Percentiles rank a stretch among this genome's conserved stretches.
phyloP scores from a whole-genome alignment of 2,797 vertebrate species.

The Sebastes trivittatus region DNA sequence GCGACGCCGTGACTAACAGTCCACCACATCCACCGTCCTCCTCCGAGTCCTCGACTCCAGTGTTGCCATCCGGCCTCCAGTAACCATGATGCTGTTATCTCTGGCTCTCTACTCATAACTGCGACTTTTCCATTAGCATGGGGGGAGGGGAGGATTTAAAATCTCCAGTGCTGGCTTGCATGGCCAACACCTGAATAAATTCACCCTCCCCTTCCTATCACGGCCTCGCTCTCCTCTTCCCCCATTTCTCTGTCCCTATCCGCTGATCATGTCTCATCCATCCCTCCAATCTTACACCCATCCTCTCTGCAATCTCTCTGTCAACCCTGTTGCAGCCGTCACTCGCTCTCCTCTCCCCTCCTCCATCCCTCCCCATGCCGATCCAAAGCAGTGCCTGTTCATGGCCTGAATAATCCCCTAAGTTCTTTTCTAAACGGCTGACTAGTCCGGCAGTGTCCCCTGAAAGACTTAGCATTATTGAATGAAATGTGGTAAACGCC shows the following conservation, averaged over 20 bases:
- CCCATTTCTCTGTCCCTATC: constrained; percentile 45
- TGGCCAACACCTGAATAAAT: constrained; percentile 70
- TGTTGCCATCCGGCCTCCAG: not conserved
- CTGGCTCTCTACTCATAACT: no score
- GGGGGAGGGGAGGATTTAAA: constrained; percentile 40
- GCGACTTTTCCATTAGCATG: not conserved
- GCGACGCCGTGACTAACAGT: not conserved
- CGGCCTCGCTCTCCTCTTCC: constrained; percentile 4
- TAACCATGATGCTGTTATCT: not conserved
- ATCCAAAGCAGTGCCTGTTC: constrained; percentile 42
- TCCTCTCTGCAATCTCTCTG: constrained; percentile 44
- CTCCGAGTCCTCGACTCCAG: constrained; percentile 17
- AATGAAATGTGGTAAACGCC: constrained; percentile 69
- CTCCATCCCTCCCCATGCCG: constrained; percentile 6
- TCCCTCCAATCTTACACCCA: constrained; percentile 30
- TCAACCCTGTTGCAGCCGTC: constrained; percentile 35
- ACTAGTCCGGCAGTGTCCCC: constrained; percentile 55
- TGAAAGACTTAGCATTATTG: constrained; percentile 69
- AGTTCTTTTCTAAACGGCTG: constrained; percentile 48
- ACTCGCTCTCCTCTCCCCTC: not conserved
- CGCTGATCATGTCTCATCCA: constrained; percentile 51
- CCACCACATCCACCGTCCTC: not conserved
- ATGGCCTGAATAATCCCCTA: constrained; percentile 50
- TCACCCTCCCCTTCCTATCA: constrained; percentile 13
- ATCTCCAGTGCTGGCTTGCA: constrained; percentile 51